Conservation (phyloP, 2,113 vertebrate species). For the Ptilorrhoa leucosticta region DNA sequence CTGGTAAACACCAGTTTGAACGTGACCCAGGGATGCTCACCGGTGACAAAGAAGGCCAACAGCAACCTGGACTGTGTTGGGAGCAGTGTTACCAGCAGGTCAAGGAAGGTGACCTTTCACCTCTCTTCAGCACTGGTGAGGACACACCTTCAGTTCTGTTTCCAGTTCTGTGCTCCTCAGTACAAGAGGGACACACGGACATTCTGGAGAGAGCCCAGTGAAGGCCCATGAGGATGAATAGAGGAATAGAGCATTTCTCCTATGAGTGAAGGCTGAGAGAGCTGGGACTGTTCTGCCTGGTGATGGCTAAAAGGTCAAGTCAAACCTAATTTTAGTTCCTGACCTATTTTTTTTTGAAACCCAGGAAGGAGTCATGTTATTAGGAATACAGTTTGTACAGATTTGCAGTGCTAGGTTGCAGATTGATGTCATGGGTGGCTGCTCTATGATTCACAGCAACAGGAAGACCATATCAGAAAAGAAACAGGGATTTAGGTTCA, state of each 20-base stretch:
- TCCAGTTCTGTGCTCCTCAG: background rate
- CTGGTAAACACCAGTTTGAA: background rate
- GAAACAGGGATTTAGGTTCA: background rate
- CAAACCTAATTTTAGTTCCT: background rate
- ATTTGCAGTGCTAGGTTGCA: background rate
- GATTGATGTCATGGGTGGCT: background rate
- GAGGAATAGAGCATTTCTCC: background rate
- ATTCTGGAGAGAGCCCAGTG: background rate
- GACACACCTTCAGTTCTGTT: background rate
- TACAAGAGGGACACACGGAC: no score
- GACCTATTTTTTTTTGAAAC: background rate
- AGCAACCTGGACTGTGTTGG: background rate
- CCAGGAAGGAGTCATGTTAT: background rate
- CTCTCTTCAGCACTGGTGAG: background rate
- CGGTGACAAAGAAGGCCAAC: background rate
- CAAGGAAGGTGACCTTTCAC: background rate
- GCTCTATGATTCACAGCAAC: background rate
- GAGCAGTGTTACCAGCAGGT: background rate
- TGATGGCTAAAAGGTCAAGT: background rate
- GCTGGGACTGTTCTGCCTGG: background rate
- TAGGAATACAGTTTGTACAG: background rate
- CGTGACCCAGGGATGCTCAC: rapidly evolving
- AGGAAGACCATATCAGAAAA: background rate
- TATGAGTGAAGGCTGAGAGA: background rate
- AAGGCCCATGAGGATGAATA: background rate